Evolutionary conservation across 2,797 vertebrate species (phyloP).

Genomic region (Pangasius larnaudii): DNA sequence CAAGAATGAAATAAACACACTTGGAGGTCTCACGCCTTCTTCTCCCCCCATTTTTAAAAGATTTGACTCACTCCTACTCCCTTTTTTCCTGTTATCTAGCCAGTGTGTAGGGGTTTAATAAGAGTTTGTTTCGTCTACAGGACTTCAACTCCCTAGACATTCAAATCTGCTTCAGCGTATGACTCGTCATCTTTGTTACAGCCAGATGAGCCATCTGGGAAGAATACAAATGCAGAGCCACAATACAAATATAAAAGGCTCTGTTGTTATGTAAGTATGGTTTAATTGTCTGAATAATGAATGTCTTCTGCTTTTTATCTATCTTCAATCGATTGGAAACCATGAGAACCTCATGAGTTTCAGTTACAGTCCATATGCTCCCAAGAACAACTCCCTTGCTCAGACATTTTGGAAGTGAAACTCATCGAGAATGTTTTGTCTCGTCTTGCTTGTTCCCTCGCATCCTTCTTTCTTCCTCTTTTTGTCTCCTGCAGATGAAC

Average conservation of each 20-base stretch:
- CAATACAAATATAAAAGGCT: background rate
- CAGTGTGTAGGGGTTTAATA: constrained; percentile 12
- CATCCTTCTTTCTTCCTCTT: background rate
- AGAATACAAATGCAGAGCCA: background rate
- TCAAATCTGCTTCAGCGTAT: background rate
- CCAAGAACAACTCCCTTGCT: background rate
- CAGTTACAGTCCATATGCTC: constrained; percentile 1
- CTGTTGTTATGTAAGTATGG: background rate
- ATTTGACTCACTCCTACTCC: constrained; percentile 21
- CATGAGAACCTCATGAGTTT: background rate
- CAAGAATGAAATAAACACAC: constrained; percentile 38
- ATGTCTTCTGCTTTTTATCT: background rate
- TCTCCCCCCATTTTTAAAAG: background rate
- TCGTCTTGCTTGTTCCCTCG: background rate
- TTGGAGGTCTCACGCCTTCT: constrained; percentile 20
- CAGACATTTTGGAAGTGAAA: background rate
- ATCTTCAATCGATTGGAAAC: background rate
- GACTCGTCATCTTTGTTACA: background rate
- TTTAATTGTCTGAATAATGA: background rate
- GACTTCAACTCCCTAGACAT: constrained; percentile 19
- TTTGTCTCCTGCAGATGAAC: background rate
- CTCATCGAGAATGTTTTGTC: background rate
- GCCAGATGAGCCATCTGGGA: background rate
- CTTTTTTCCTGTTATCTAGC: constrained; percentile 14
- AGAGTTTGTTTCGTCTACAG: constrained; percentile 23